phyloP scores from a whole-genome alignment of 2,888 invertebrate genomes.

The Eupithecia insigniata region DNA sequence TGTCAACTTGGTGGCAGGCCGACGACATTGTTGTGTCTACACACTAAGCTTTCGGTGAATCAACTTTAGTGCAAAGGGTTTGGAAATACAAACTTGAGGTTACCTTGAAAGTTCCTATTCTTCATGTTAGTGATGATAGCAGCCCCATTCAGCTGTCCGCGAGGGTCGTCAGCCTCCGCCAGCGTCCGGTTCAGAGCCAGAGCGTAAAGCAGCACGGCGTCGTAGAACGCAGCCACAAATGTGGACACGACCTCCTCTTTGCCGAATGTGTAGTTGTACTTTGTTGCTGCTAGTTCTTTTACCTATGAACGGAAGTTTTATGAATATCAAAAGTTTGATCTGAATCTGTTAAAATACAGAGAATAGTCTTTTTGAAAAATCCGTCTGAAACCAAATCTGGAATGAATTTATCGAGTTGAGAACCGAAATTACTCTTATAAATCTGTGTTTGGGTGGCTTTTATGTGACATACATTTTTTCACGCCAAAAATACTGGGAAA shows the following conservation, averaged over 20 bases:
- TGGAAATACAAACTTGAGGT: background rate
- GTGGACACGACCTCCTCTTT: conserved; percentile 92
- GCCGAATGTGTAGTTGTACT: conserved; percentile 89
- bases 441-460: too few species aligned
- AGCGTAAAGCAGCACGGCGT: conserved; percentile 97
- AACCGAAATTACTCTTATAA: too few species aligned
- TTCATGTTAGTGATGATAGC: conserved; percentile 93
- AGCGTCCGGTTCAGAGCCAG: conserved; percentile 95
- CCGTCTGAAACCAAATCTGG: too few species aligned
- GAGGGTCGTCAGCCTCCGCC: conserved; percentile 72
- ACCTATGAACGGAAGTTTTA: conserved; percentile 73
- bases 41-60: too few species aligned
- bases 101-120: conserved; percentile 93
- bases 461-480: background rate
- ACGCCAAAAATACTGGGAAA: too few species aligned
- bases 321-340: too few species aligned
- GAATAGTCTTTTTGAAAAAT: too few species aligned
- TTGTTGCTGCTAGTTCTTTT: conserved; percentile 86
- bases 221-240: conserved; percentile 97
- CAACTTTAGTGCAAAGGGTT: too few species aligned
- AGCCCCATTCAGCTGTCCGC: conserved; percentile 89
- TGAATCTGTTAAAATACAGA: too few species aligned
- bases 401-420: too few species aligned
- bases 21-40: too few species aligned
- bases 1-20: too few species aligned